Conservation (phyloP, 2,797 vertebrate genomes). For the Rhabdophis nuchalis region DNA sequence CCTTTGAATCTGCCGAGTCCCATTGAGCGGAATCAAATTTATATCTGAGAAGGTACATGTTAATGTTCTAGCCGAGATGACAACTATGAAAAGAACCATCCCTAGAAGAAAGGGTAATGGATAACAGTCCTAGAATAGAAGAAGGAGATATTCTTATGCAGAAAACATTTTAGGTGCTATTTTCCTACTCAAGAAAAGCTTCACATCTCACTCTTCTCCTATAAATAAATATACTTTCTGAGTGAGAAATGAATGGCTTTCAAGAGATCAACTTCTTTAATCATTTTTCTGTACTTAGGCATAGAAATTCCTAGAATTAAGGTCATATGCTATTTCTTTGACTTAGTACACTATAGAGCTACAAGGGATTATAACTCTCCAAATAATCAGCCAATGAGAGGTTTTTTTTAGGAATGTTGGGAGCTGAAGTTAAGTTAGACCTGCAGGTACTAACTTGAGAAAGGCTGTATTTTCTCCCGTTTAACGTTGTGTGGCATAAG, state of each 20-base stretch:
- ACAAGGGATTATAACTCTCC: not conserved
- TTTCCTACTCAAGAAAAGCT: not conserved
- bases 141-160: not conserved
- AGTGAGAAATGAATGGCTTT: not conserved
- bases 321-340: not conserved
- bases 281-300: not conserved
- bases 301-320: not conserved
- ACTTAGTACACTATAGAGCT: not conserved
- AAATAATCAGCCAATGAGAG: not conserved
- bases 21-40: not conserved
- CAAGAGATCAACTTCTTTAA: not conserved
- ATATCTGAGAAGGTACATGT: not conserved
- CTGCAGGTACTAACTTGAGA: not conserved
- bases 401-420: not conserved
- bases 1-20: not conserved
- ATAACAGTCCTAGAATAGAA: not conserved
- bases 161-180: not conserved
- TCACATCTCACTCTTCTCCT: not conserved
- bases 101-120: constrained; percentile 11
- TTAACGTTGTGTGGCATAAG: not conserved
- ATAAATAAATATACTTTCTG: not conserved
- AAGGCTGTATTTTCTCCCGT: not conserved
- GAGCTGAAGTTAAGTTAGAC: not conserved
- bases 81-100: constrained; percentile 18
- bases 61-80: not conserved